Conservation (phyloP, 2,797 vertebrate species). For the Cyclura pinguis region DNA sequence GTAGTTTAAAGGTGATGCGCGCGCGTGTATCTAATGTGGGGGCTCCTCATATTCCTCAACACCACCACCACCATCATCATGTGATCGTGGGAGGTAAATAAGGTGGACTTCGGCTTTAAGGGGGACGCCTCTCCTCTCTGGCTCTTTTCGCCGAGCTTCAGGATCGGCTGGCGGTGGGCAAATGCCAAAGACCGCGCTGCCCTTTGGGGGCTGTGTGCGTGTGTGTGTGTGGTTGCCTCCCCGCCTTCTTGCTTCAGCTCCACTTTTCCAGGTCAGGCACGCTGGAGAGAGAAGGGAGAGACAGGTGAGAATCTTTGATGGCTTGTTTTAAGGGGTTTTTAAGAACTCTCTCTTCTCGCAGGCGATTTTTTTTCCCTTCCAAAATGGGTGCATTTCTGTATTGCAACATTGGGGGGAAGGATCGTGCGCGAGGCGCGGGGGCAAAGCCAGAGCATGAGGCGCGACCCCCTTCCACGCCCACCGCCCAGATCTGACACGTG, state of each 20-base stretch:
- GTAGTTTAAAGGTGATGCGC: slow-evolving; percentile 60
- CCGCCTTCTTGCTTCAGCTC: slow-evolving; percentile 15
- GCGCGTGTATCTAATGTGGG: neutral
- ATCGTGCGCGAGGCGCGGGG: no score
- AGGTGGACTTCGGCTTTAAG: slow-evolving; percentile 79
- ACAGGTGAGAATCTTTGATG: slow-evolving; percentile 61
- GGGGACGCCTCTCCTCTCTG: slow-evolving; percentile 45
- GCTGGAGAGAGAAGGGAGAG: neutral
- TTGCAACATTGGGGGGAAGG: no score
- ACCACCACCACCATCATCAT: slow-evolving; percentile 50
- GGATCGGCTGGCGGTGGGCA: slow-evolving; percentile 40
- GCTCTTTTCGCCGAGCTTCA: slow-evolving; percentile 65
- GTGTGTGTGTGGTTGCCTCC: no score
- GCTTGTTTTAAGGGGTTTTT: neutral
- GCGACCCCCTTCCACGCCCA: no score
- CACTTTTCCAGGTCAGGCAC: neutral
- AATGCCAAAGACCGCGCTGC: slow-evolving; percentile 13
- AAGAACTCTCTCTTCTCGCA: no score
- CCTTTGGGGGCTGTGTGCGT: no score
- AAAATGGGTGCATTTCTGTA: no score
- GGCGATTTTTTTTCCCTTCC: no score
- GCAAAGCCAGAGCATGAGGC: no score
- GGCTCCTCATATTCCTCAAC: slow-evolving; percentile 59
- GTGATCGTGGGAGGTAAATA: slow-evolving; percentile 67
- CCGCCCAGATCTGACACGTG: neutral